These are phyloP conservation scores for Enteromius mattozi DNA, from an alignment of 2,797 vertebrate species.

Conservation along the genomic window DNA sequence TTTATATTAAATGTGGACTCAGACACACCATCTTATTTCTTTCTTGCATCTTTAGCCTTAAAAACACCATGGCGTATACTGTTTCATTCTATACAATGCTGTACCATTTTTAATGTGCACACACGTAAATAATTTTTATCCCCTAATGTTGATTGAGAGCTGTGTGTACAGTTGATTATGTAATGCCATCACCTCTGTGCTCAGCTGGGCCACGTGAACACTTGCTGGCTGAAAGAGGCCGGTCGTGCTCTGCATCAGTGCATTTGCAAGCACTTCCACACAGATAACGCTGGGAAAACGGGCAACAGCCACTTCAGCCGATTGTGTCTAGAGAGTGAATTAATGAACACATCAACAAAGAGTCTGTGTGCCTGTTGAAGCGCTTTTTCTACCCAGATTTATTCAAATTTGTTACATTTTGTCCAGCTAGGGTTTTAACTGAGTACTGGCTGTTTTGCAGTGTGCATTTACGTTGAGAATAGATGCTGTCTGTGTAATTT, in stretches of 20 bases:
- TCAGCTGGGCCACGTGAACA: conserved; percentile 4
- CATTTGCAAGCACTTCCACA: conserved; percentile 1
- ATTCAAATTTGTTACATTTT: neutral
- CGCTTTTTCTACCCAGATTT: neutral
- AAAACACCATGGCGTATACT: neutral
- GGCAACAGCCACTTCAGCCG: conserved; percentile 17
- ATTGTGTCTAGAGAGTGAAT: conserved; percentile 28
- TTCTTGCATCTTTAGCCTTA: neutral
- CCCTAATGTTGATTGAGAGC: conserved; percentile 10
- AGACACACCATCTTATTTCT: conserved; percentile 9
- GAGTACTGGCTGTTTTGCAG: neutral
- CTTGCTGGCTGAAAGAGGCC: conserved; percentile 32
- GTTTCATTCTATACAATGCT: neutral
- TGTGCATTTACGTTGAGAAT: neutral
- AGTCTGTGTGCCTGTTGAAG: neutral
- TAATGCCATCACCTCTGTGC: conserved; percentile 24
- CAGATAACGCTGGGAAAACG: neutral
- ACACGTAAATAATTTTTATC: neutral
- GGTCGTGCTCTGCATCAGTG: conserved; percentile 9
- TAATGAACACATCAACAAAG: conserved; percentile 41
- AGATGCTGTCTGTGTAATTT: neutral
- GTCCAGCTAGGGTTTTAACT: neutral
- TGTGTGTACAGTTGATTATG: conserved; percentile 21
- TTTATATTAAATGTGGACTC: neutral
- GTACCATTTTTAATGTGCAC: neutral